These are phyloP conservation scores for Cisticola juncidis DNA, from an alignment of 2,113 vertebrate genomes.

Conservation along the genomic window DNA sequence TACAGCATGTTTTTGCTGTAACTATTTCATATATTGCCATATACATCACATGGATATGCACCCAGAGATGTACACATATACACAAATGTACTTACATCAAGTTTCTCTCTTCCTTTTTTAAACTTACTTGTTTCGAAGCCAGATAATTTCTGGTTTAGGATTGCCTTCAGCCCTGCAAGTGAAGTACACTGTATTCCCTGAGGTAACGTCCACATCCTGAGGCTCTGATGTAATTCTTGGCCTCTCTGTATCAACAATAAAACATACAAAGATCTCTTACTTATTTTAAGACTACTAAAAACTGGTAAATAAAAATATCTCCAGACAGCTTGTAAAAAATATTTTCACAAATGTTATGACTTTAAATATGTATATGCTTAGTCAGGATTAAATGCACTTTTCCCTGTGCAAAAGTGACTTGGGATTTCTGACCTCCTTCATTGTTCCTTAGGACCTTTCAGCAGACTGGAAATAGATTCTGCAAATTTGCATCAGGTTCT, in stretches of 20 bases:
- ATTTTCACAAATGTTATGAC: not conserved
- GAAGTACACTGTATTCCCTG: constrained; percentile 97
- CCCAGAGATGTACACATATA: not conserved
- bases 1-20: not conserved
- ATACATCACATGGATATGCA: not conserved
- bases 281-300: not conserved
- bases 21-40: not conserved
- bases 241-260: constrained; percentile 80
- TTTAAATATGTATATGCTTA: not conserved
- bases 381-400: not conserved
- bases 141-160: constrained; percentile 99
- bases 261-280: not conserved
- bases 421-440: not conserved
- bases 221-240: constrained; percentile 97
- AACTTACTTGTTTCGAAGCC: constrained; percentile 97
- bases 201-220: constrained; percentile 93
- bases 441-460: not conserved
- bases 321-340: not conserved
- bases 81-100: not conserved
- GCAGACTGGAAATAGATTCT: not conserved
- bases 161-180: constrained; percentile 97
- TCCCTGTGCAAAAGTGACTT: not conserved
- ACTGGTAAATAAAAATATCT: not conserved
- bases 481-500: constrained; percentile 1
- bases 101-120: constrained; percentile 8